These are phyloP conservation scores for Coryphaenoides rupestris DNA, from an alignment of 2,113 vertebrate genomes.

Conservation along the genomic window DNA sequence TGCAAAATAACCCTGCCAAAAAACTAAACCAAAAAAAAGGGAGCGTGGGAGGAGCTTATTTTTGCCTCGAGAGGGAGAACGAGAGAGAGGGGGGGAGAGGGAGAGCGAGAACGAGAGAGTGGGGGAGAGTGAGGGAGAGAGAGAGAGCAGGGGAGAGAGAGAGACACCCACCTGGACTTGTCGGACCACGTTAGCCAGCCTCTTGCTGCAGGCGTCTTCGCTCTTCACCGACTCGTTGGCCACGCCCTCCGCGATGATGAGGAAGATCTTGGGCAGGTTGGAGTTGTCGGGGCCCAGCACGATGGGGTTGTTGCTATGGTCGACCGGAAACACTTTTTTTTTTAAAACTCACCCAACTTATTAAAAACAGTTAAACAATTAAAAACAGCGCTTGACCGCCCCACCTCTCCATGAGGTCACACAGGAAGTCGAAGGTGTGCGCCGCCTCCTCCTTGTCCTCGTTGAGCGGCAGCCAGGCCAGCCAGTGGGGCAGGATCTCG, in stretches of 20 bases:
- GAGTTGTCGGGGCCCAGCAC: constrained; percentile 94
- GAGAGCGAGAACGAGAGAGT: background rate
- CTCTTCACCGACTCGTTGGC: constrained; percentile 91
- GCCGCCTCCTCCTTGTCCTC: constrained; percentile 98
- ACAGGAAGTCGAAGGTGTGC: constrained; percentile 93
- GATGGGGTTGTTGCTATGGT: constrained; percentile 88
- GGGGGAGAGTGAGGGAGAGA: no score
- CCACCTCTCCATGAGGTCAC: constrained; percentile 97
- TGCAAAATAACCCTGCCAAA: no score
- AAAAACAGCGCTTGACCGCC: background rate
- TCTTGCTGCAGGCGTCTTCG: constrained; percentile 90
- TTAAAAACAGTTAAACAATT: no score
- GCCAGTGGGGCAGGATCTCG: constrained; percentile 95
- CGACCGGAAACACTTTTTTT: background rate
- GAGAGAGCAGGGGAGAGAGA: background rate
- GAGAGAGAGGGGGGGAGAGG: background rate
- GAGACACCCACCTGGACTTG: constrained; percentile 93
- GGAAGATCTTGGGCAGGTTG: constrained; percentile 94
- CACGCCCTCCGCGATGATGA: constrained; percentile 93
- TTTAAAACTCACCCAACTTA: no score
- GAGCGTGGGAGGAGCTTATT: no score
- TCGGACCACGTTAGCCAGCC: constrained; percentile 92
- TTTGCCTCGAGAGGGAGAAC: no score
- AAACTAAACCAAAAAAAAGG: no score
- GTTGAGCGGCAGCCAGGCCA: constrained; percentile 93